phyloP scores from a whole-genome alignment of 1,140 invertebrate genomes.

The Pseudachorutes palmiensis region DNA sequence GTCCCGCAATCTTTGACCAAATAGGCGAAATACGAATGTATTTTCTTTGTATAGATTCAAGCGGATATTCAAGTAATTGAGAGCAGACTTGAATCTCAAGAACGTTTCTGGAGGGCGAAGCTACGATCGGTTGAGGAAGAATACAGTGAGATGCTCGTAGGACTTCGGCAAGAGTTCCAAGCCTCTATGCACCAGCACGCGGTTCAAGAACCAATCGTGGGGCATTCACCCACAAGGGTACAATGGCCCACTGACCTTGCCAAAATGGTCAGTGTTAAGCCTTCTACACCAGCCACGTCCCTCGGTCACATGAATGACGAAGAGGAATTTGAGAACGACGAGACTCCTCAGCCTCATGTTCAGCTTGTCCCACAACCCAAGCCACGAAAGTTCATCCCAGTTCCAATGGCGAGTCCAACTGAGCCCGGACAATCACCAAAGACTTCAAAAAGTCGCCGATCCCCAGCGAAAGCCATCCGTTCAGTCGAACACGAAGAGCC shows the following conservation, averaged over 20 bases:
- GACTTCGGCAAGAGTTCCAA: slow-evolving; percentile 25
- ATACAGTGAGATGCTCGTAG: slow-evolving; percentile 19
- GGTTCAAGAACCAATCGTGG: background rate
- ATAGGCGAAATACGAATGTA: background rate
- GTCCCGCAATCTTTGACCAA: no score
- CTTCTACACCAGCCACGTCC: background rate
- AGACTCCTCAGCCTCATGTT: no score
- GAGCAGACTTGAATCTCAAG: slow-evolving; percentile 26
- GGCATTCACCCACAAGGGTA: background rate
- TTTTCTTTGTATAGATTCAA: background rate
- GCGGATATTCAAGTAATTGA: slow-evolving; percentile 15
- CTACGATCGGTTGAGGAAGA: slow-evolving; percentile 16
- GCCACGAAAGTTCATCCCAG: no score
- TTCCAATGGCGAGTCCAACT: no score
- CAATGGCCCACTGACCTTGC: background rate
- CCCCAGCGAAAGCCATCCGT: background rate
- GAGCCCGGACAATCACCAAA: no score
- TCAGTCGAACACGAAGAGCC: background rate
- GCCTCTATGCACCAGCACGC: background rate
- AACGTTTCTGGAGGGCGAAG: slow-evolving; percentile 27
- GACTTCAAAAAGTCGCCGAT: background rate
- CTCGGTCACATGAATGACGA: background rate
- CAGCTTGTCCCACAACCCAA: background rate
- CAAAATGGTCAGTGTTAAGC: slow-evolving; percentile 7
- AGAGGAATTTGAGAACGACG: background rate